phyloP scores from a whole-genome alignment of 2,888 invertebrate genomes.

The Lithophane semibrunnea region DNA sequence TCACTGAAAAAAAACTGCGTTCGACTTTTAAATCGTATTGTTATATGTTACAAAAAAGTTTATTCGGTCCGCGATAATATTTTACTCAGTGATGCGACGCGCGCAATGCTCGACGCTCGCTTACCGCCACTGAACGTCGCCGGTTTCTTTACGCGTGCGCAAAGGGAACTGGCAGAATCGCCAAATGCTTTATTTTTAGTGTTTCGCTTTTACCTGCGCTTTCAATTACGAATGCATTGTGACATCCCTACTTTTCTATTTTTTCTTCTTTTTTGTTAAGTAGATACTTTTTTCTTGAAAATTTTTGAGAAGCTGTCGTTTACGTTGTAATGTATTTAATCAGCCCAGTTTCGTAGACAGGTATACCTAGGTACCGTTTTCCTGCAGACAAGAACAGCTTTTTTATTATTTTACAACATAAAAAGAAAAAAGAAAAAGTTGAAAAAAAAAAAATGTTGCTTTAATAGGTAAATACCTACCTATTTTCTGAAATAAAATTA shows the following conservation, averaged over 20 bases:
- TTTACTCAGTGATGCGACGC: conserved; percentile 58
- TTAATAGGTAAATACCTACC: neutral
- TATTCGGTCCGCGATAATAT: conserved; percentile 60
- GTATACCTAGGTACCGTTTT: neutral
- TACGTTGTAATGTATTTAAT: conserved; percentile 3
- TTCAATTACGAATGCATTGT: conserved; percentile 65
- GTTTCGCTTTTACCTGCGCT: conserved; percentile 68
- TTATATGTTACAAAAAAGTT: conserved; percentile 60
- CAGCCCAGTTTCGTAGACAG: neutral
- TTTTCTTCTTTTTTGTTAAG: conserved; percentile 5
- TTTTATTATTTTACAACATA: neutral
- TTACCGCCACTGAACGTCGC: conserved; percentile 70
- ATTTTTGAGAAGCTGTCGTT: conserved; percentile 7
- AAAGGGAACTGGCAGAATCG: conserved; percentile 52
- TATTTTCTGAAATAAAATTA: neutral
- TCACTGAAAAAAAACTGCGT: conserved; percentile 45
- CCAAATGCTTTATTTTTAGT: conserved; percentile 71
- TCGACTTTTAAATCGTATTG: conserved; percentile 38
- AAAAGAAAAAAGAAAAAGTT: neutral
- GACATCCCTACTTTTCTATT: conserved; percentile 34
- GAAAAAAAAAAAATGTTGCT: neutral
- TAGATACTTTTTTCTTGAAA: conserved; percentile 18
- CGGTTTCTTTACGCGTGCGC: conserved; percentile 68
- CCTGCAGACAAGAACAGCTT: neutral
- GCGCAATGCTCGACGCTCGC: conserved; percentile 65